Evolutionary conservation across 2,113 vertebrate genomes (phyloP), one percentile per base, ranked within the genome.

Genomic region (Pterocles orientalis): DNA sequence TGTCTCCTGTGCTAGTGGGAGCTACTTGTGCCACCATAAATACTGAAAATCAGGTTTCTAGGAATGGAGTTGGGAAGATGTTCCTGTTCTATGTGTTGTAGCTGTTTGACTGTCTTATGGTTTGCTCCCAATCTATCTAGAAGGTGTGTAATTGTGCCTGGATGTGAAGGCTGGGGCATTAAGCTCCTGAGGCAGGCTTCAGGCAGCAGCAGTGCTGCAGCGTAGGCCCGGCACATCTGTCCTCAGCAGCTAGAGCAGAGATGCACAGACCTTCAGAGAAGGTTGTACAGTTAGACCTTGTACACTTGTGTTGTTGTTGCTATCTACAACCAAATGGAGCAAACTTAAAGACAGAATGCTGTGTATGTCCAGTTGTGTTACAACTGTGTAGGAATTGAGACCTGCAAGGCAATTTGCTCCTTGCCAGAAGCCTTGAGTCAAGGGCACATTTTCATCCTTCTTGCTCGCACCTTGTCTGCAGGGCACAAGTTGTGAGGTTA

Each of bases 201-300:
- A 11, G 29, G 15, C 29, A 14, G 24, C n/a, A 20, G 2, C 1
- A 9, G 34, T 56, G 9, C 25, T 14, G 68, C 0, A 10, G 41
- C 25, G 9, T 1, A 1, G 53, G 56, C 26, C 47, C 34, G 8
- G 43, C 34, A 3, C 24, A 2, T 28, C 21, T 16, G 56, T 58
- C 39, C 73, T 34, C 3, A 0, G 34, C 56, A 61, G 68, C 50
- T 39, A 7, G 7, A 8, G 19, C 18, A 69, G 53, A 43, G 36
- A 15, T 5, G 18, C 33, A 34, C 7, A 16, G 47, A 43, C 54
- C 31, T 65, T 64, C 14, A 21, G 31, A 36, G 43, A 43, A 45
- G 31, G 47, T 25, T 29, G 16, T 15, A 23, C 51, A 29, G 47
- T 26, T 58, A 61, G 41, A n/a, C 43, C 25, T 41, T 5, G 39